phyloP scores from a whole-genome alignment of 2,888 invertebrate genomes.

The Pemphredon lugubris region DNA sequence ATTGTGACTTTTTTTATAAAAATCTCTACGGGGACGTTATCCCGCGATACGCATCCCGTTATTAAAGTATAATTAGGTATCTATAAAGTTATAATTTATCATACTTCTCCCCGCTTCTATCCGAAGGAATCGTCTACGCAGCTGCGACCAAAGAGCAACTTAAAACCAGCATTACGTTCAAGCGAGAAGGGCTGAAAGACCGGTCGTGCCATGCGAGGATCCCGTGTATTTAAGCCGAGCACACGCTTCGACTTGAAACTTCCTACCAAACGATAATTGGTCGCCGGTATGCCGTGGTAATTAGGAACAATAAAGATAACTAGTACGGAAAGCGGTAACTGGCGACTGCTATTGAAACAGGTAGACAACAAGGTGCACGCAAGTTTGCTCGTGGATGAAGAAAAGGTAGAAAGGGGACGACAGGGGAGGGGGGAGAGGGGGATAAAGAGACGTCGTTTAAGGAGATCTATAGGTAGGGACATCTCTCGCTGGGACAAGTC shows the following conservation, averaged over 20 bases:
- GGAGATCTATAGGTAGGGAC: conserved; percentile 40
- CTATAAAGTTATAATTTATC: no score
- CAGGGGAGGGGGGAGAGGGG: not conserved
- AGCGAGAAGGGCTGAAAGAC: conserved; percentile 6
- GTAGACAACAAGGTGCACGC: conserved; percentile 20
- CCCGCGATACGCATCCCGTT: conserved; percentile 1
- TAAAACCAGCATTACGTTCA: not conserved
- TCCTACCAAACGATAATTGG: conserved; percentile 55
- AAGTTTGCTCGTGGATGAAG: not conserved
- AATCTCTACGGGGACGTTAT: no score
- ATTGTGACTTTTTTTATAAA: no score
- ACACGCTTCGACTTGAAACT: conserved; percentile 37
- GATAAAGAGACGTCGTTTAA: not conserved
- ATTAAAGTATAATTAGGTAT: no score
- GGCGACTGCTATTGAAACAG: conserved; percentile 16
- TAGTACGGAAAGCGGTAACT: conserved; percentile 37
- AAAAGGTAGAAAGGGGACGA: not conserved
- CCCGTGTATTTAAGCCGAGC: conserved; percentile 11
- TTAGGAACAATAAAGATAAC: conserved; percentile 60
- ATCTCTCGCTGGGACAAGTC: conserved; percentile 40
- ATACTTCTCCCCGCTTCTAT: conserved; percentile 6
- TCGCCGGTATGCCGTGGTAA: conserved; percentile 49
- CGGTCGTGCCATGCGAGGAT: conserved; percentile 19
- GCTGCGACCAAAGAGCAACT: conserved; percentile 11
- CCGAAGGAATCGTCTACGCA: conserved; percentile 25